Evolutionary conservation across 2,113 vertebrate species (phyloP), one percentile per base, ranked within the genome.

Genomic region (Nothocercus julius): DNA sequence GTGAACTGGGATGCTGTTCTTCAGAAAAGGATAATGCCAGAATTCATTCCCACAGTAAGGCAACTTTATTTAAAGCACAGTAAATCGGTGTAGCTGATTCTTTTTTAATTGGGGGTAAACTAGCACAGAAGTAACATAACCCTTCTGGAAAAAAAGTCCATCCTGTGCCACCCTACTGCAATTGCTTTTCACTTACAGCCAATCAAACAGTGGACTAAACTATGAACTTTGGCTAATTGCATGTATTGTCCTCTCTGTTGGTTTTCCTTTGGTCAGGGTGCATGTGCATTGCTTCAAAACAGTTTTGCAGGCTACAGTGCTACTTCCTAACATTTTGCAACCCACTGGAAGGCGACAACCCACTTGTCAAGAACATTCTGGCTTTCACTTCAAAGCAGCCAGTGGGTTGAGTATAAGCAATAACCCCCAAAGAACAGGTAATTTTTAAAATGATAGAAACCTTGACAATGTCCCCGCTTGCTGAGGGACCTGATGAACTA

Each of bases 1-100:
- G 98, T 99, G 91, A 99, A 99, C 96, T 99, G 99, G 99, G 98
- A 99, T 27, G 98, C 98, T 5, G 98, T 99, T 80, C 97, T 99
- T 49, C 98, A 97, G 96, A 99, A 99, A 95, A 98, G 98, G 92
- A 95, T 99, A 51, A 80, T 96, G 58, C 99, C 99, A 25, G 98
- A 98, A 62, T 99, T 99, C 96, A 97, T 99, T 93, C 99, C 99
- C 83, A 98, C 98, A 21, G 99, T 99, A 96, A 98, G 98, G 93
- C 68, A 27, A 6, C 36, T 54, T 64, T 25, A 44, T 27, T 59
- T 25, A 28, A 59, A 54, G 38, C 20, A 22, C 8, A 58, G 19
- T 15, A 34, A 28, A 51, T 32, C 10, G 40, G 34, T 38, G 68
- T 83, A 90, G 49, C 73, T 70, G 73, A 49, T 42, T n/a, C 34